Conservation (phyloP, 2,113 vertebrate species). For the Nothoprocta pentlandii region DNA sequence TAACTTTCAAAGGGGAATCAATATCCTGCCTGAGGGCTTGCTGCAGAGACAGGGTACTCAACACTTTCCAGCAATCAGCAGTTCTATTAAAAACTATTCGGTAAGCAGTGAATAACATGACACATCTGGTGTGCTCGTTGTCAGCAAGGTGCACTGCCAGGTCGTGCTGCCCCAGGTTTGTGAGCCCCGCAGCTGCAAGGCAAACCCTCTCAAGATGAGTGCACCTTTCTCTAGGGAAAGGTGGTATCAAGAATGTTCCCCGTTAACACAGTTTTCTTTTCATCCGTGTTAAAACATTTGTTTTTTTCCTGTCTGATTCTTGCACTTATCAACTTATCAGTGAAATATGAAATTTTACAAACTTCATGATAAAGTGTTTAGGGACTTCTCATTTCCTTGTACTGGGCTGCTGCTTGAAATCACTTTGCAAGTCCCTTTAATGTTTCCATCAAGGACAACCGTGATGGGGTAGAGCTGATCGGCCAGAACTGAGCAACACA, state of each 20-base stretch:
- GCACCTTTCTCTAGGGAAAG: not conserved
- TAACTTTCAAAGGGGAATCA: not conserved
- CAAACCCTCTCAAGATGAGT: not conserved
- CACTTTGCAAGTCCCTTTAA: not conserved
- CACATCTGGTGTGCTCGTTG: not conserved
- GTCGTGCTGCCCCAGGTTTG: rapidly evolving
- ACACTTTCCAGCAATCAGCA: not conserved
- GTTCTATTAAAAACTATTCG: not conserved
- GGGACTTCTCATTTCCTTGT: not conserved
- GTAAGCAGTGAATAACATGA: not conserved
- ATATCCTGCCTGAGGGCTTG: not conserved
- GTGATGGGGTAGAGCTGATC: not conserved
- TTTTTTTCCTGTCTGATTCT: not conserved
- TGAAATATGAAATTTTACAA: not conserved
- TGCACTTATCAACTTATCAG: not conserved
- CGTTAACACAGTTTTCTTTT: not conserved
- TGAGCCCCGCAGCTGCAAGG: not conserved
- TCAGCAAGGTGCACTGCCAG: not conserved
- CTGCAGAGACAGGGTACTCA: not conserved
- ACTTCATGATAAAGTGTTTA: not conserved
- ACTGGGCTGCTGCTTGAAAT: not conserved
- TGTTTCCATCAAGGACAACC: not conserved
- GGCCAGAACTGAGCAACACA: not conserved
- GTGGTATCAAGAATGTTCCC: too few relatives aligned
- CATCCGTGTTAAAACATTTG: not conserved